phyloP scores from a whole-genome alignment of 2,113 vertebrate species.

The Eulemur macaco region DNA sequence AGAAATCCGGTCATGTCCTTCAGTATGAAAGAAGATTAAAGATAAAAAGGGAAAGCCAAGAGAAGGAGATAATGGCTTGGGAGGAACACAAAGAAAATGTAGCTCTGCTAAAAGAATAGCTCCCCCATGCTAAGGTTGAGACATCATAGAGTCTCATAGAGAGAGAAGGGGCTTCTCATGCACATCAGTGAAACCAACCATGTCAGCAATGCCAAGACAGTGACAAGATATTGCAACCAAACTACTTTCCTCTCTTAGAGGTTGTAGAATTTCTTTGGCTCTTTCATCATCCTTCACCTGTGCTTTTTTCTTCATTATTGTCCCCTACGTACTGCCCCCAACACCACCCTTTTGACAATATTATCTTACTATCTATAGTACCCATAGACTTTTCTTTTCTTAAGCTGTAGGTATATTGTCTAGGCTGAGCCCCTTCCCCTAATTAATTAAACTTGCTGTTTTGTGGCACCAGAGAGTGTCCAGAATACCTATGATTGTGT shows the following conservation, averaged over 20 bases:
- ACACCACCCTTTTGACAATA: fast-evolving
- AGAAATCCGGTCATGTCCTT: neutral
- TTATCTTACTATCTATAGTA: neutral
- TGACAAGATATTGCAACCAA: neutral
- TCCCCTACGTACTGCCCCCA: neutral
- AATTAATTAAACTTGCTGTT: neutral
- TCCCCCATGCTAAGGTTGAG: neutral
- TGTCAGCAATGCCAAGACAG: neutral
- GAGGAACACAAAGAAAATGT: neutral
- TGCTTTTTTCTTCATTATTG: neutral
- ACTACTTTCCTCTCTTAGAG: neutral
- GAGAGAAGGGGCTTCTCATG: neutral
- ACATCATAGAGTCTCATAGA: fast-evolving
- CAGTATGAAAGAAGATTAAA: neutral
- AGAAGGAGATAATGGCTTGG: neutral
- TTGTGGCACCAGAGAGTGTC: neutral
- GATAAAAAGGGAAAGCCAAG: neutral
- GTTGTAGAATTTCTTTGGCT: neutral
- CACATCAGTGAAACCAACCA: neutral
- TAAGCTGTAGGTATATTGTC: neutral
- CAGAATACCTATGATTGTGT: neutral
- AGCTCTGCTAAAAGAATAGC: neutral
- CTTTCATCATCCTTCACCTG: neutral
- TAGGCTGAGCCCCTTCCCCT: neutral
- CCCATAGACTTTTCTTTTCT: neutral